Conservation (phyloP, 2,888 invertebrate species). For the Clusia tigrina region DNA sequence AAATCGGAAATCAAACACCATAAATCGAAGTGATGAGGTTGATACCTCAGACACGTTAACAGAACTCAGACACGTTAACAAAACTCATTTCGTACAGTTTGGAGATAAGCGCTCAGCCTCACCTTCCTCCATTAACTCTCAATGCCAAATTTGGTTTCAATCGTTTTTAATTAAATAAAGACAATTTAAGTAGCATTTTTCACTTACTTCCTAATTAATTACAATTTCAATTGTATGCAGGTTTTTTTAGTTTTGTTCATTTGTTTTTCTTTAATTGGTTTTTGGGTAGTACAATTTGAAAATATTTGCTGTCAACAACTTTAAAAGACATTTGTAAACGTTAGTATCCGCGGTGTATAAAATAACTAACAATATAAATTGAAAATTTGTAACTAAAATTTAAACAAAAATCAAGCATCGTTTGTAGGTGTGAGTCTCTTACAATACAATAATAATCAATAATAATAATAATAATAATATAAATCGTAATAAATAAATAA, state of each 20-base stretch:
- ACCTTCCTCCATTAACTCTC: too few species aligned
- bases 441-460: background rate
- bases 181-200: conserved; percentile 20
- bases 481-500: conserved; percentile 5
- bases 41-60: too few species aligned
- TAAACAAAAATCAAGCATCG: background rate
- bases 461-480: background rate
- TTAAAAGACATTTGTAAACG: background rate
- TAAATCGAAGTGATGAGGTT: too few species aligned
- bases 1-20: too few species aligned
- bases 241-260: background rate
- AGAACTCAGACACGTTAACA: too few species aligned
- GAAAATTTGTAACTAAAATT: conserved; percentile 1
- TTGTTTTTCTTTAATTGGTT: background rate
- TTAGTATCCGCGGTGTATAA: background rate
- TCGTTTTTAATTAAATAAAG: conserved; percentile 17
- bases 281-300: conserved; percentile 6
- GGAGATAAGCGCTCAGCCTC: too few species aligned
- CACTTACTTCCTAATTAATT: conserved; percentile 20
- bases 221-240: too few species aligned
- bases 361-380: background rate
- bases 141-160: conserved; percentile 11
- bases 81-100: too few species aligned
- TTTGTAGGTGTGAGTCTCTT: too few species aligned
- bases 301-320: conserved; percentile 5